Evolutionary conservation across 2,113 vertebrate genomes (phyloP), one percentile per base, ranked within the genome.

Genomic region (Ornithorhynchus anatinus): DNA sequence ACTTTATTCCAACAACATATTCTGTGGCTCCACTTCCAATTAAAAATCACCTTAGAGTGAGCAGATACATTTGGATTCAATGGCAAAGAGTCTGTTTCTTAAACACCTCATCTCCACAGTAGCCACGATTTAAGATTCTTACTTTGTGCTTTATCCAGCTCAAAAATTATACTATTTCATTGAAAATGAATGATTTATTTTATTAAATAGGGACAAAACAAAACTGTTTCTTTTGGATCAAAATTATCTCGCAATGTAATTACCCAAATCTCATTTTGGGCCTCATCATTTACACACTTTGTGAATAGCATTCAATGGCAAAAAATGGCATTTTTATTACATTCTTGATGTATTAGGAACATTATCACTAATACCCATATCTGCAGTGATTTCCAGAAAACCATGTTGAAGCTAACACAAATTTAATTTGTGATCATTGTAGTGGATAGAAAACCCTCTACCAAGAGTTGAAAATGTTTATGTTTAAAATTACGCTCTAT

Each of bases 1-100:
- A 74, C n/a, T 60, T 50, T 40, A 75, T 68, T 80, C 77, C 66
- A 77, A 63, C 1, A 5, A 80, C 73, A 23, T 54, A 62, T 59
- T 48, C 5, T 20, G 43, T 23, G 77, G 53, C 59, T 78, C 66
- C 59, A 76, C n/a, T 76, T 74, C 79, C 61, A 58, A 79, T 81
- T 68, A 84, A 75, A 79, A 79, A 38, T 43, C 54, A 76, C 69
- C 33, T 69, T 4, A 3, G 16, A 52, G 59, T 23, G 69, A 75
- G 71, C 47, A 59, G 64, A 77, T 52, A 23, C 79, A 78, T 84
- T 82, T 80, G 79, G 58, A 80, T 56, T 45, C 63, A 47, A 69
- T 60, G 57, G 69, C 72, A 66, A 62, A 25, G 19, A 79, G 75
- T 35, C 40, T 27, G 60, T 59, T 61, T 20, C 69, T 47, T 35